A percentile compares a stretch with the other conserved stretches of the same genome.
Conservation (phyloP, 2,888 invertebrate species). For the Amphipyra tragopoginis region DNA sequence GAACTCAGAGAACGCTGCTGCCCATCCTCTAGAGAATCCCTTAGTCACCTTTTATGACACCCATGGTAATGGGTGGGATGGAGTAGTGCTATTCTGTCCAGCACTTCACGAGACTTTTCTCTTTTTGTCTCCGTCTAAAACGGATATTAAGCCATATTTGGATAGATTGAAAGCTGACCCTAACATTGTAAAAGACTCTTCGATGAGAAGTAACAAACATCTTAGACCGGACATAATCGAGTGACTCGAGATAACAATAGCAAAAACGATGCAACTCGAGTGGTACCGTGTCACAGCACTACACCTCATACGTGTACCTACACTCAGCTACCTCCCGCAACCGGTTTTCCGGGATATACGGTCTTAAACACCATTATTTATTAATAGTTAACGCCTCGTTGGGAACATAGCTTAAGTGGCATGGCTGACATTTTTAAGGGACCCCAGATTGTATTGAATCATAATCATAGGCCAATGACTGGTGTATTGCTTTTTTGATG, state of each 20-base stretch:
- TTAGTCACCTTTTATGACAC: too few relatives aligned
- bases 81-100: too few relatives aligned
- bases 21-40: too few relatives aligned
- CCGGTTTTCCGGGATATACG: constrained; percentile 40
- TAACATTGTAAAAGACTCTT: too few relatives aligned
- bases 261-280: neutral
- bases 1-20: too few relatives aligned
- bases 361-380: constrained; percentile 50
- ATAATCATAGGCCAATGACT: constrained; percentile 21
- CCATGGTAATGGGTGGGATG: too few relatives aligned
- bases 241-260: neutral
- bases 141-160: too few relatives aligned
- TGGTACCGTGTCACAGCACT: constrained; percentile 39
- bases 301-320: constrained; percentile 23
- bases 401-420: constrained; percentile 18
- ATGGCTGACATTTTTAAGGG: constrained; percentile 36
- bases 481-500: constrained; percentile 35
- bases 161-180: too few relatives aligned
- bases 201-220: too few relatives aligned
- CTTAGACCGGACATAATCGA: too few relatives aligned
- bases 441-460: constrained; percentile 25
- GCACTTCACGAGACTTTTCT: too few relatives aligned
- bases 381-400: constrained; percentile 46
- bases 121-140: too few relatives aligned
- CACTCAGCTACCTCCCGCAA: constrained; percentile 24